Conservation (phyloP, 2,888 invertebrate genomes). For the Clivina fossor region DNA sequence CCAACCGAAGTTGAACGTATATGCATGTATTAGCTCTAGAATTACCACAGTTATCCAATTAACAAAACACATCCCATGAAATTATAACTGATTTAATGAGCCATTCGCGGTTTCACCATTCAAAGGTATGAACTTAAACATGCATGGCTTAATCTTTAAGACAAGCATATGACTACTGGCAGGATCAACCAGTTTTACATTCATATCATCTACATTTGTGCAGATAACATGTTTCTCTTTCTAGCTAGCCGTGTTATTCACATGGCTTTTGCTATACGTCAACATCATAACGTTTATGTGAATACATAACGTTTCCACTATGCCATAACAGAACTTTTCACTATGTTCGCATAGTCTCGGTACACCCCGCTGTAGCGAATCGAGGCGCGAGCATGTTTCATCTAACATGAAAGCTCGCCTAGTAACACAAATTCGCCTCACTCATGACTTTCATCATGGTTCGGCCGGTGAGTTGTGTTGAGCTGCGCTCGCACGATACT, state of each 20-base stretch:
- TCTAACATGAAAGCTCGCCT: too few species aligned
- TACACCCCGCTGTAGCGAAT: too few species aligned
- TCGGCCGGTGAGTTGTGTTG: too few species aligned
- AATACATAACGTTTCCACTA: background rate
- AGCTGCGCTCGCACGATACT: too few species aligned
- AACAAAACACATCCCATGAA: constrained; percentile 52
- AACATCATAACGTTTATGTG: background rate
- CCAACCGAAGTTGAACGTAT: background rate
- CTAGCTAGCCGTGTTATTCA: background rate
- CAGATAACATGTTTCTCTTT: too few species aligned
- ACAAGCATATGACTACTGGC: constrained; percentile 36
- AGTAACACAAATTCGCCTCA: too few species aligned
- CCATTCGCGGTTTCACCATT: constrained; percentile 55
- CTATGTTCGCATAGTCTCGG: too few species aligned
- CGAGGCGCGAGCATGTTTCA: too few species aligned
- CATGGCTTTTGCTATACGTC: background rate
- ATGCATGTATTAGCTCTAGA: constrained; percentile 10
- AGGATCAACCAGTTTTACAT: constrained; percentile 10
- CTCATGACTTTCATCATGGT: too few species aligned
- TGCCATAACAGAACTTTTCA: too few species aligned
- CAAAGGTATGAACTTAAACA: background rate
- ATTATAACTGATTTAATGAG: constrained; percentile 64
- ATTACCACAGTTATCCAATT: constrained; percentile 5
- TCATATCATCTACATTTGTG: background rate
- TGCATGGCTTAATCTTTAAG: constrained; percentile 33